Evolutionary conservation across 2,888 invertebrate species (phyloP).

Genomic region (Dyspetes luteomarginatus): DNA sequence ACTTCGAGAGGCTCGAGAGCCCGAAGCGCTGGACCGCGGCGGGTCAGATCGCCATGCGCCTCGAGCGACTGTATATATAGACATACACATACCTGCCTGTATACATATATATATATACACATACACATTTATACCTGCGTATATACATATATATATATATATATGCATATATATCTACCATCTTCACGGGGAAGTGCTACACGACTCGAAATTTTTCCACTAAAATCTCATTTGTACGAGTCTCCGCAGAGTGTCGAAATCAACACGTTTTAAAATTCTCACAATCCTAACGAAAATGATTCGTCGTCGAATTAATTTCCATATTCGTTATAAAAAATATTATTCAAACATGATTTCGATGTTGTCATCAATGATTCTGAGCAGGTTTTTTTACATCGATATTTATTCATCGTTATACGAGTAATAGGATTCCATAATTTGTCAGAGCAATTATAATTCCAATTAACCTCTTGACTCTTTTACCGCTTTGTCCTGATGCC

Average conservation of each 20-base stretch:
- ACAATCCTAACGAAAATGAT: constrained; percentile 18
- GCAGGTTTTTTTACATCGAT: neutral
- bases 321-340: constrained; percentile 26
- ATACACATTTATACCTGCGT: no score
- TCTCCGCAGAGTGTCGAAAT: constrained; percentile 4
- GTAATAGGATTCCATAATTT: constrained; percentile 12
- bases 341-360: constrained; percentile 6
- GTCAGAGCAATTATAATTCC: constrained; percentile 14
- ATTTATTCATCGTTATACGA: constrained; percentile 5
- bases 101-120: no score
- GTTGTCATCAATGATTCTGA: constrained; percentile 18
- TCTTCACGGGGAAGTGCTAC: constrained; percentile 74
- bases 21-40: constrained; percentile 78
- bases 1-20: constrained; percentile 76
- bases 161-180: no score
- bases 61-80: constrained; percentile 70
- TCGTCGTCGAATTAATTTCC: constrained; percentile 48
- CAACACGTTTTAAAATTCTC: constrained; percentile 12
- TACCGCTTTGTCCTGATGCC: neutral
- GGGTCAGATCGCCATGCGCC: constrained; percentile 81
- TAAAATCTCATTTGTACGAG: neutral
- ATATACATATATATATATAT: no score
- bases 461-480: neutral
- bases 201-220: constrained; percentile 68
- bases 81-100: no score